Evolutionary conservation across 2,888 invertebrate genomes (phyloP).

Genomic region (Brassicogethes aeneus): DNA sequence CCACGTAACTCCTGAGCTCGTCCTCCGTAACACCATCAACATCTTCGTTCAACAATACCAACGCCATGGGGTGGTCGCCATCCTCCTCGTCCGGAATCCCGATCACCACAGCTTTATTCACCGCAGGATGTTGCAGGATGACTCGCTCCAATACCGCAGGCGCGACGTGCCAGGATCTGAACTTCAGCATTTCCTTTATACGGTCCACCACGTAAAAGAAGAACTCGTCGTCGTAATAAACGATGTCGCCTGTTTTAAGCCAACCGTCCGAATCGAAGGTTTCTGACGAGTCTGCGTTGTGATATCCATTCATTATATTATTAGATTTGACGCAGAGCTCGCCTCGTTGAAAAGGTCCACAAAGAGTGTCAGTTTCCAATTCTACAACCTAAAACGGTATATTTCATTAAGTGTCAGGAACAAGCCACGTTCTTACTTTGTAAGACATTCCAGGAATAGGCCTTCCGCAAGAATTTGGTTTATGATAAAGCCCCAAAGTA

Average conservation of each 20-base stretch:
- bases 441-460: conserved; percentile 24
- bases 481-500: conserved; percentile 22
- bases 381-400: conserved; percentile 23
- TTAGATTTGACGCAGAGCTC: conserved; percentile 45
- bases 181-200: conserved; percentile 46
- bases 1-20: conserved; percentile 27
- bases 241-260: conserved; percentile 46
- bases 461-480: conserved; percentile 27
- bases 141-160: conserved; percentile 30
- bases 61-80: conserved; percentile 31
- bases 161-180: conserved; percentile 42
- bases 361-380: conserved; percentile 25
- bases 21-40: conserved; percentile 16
- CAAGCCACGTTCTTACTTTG: too few species aligned
- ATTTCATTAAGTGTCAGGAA: too few species aligned
- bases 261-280: conserved; percentile 42
- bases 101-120: conserved; percentile 26
- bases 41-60: conserved; percentile 21
- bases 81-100: conserved; percentile 32
- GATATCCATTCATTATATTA: conserved; percentile 40
- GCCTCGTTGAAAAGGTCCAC: conserved; percentile 40
- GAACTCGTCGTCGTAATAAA: conserved; percentile 44
- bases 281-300: conserved; percentile 41
- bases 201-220: conserved; percentile 45
- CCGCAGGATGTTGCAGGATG: conserved; percentile 30